A percentile compares a stretch with the other conserved stretches of the same genome.
Conservation (phyloP, 2,113 vertebrate species). For the Gadus macrocephalus region DNA sequence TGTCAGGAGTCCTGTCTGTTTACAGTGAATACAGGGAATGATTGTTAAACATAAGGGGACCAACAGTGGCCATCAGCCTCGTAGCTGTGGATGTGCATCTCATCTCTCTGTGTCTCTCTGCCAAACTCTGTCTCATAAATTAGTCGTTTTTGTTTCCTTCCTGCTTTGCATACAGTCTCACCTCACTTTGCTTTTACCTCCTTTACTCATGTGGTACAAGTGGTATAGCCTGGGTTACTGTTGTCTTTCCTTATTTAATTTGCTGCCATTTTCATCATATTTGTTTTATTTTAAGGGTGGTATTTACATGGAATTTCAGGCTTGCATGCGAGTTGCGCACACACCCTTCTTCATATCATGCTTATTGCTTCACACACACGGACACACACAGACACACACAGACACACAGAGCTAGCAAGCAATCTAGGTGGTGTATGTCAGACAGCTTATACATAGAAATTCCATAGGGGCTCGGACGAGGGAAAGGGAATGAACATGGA, state of each 20-base stretch:
- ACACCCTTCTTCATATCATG: conserved; percentile 38
- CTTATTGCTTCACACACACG: conserved; percentile 23
- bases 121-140: background rate
- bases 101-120: conserved; percentile 41
- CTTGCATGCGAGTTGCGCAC: conserved; percentile 26
- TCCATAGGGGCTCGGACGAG: conserved; percentile 43
- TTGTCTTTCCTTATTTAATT: no score
- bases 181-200: no score
- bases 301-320: conserved; percentile 11
- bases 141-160: background rate
- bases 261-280: no score
- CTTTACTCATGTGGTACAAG: no score
- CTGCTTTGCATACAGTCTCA: no score
- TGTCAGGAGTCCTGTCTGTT: conserved; percentile 29
- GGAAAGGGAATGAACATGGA: conserved; percentile 64
- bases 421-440: conserved; percentile 48
- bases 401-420: conserved; percentile 13
- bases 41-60: conserved; percentile 70
- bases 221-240: no score
- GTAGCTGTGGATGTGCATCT: conserved; percentile 15
- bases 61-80: conserved; percentile 59
- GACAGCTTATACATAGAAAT: conserved; percentile 55
- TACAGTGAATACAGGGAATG: conserved; percentile 51
- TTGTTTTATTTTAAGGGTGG: background rate
- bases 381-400: conserved; percentile 1